A percentile compares a stretch with the other conserved stretches of the same genome.
These are phyloP conservation scores for Elgaria multicarinata DNA, from an alignment of 2,113 vertebrate species.

Conservation along the genomic window DNA sequence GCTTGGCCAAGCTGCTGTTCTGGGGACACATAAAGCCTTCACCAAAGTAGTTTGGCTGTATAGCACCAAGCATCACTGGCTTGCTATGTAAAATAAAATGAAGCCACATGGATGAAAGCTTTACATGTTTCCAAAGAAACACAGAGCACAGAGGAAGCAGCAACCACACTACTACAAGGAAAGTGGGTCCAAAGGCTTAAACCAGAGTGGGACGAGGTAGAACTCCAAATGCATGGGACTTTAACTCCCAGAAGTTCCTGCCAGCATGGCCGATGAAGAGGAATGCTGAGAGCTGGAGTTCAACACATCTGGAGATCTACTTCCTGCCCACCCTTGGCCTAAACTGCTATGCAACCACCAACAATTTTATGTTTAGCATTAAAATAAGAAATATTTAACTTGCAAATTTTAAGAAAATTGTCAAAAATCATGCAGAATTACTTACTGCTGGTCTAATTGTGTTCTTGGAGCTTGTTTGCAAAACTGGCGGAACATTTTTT, in stretches of 20 bases:
- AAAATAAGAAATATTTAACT: neutral
- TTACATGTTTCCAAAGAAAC: neutral
- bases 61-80: neutral
- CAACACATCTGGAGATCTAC: too few relatives aligned
- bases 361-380: neutral
- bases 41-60: neutral
- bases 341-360: neutral
- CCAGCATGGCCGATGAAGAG: too few relatives aligned
- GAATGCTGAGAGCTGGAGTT: too few relatives aligned
- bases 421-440: neutral
- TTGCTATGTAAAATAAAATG: neutral
- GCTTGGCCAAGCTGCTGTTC: neutral
- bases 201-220: neutral
- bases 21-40: neutral
- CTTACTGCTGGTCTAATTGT: conserved; percentile 83
- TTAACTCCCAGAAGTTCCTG: too few relatives aligned
- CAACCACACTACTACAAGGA: neutral
- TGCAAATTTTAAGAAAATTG: neutral
- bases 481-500: conserved; percentile 79
- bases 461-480: conserved; percentile 73
- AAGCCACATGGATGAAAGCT: neutral
- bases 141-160: neutral
- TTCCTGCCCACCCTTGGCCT: neutral
- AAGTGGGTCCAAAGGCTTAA: too few relatives aligned
- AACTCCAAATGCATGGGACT: too few relatives aligned